Conservation (phyloP, 2,113 vertebrate species). For the Melanocharis versteri region DNA sequence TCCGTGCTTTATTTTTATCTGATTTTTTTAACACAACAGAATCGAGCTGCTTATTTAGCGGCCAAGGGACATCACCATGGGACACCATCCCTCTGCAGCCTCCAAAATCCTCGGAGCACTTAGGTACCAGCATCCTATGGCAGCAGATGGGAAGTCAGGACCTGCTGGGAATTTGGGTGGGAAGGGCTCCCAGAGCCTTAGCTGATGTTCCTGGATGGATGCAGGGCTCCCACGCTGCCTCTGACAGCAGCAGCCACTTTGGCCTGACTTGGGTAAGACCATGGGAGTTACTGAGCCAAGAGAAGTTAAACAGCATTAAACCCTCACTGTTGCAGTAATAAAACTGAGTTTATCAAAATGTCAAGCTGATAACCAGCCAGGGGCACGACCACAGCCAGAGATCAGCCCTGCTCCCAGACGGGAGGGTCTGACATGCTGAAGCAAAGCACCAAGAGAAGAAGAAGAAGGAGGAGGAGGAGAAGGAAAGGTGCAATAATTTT, state of each 20-base stretch:
- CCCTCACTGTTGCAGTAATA: neutral
- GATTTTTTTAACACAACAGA: neutral
- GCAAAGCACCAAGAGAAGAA: neutral
- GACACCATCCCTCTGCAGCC: neutral
- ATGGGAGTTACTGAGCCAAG: neutral
- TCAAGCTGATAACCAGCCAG: neutral
- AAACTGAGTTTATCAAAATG: neutral
- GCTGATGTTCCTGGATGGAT: neutral
- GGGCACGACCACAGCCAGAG: neutral
- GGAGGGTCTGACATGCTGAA: neutral
- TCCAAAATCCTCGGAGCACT: rapidly evolving
- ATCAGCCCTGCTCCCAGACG: neutral
- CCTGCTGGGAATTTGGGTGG: neutral
- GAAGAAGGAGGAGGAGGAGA: neutral
- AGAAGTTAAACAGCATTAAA: neutral
- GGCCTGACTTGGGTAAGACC: neutral
- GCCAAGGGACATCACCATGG: neutral
- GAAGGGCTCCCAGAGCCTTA: neutral
- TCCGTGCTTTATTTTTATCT: neutral
- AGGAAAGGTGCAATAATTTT: neutral
- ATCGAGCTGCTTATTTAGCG: neutral
- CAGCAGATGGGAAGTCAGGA: neutral
- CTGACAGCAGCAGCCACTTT: neutral
- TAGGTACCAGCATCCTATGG: neutral
- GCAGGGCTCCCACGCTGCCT: neutral